Evolutionary conservation across 2,113 vertebrate genomes (phyloP).

Genomic region (Onychorhynchus coronatus): DNA sequence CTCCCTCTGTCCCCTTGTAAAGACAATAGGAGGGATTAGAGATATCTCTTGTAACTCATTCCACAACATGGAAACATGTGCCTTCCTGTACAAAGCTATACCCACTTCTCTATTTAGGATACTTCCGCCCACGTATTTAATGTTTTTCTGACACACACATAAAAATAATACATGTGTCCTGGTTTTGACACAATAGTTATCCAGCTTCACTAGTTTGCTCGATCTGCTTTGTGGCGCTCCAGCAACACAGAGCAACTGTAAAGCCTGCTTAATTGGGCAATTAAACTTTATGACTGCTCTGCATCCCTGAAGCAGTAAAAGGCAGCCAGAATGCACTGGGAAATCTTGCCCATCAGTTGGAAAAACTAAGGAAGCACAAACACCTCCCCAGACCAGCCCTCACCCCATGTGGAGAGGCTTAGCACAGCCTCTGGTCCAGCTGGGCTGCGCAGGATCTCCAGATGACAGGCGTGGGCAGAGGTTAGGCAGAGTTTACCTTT

Average conservation of each 20-base stretch:
- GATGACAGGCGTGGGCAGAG: background rate
- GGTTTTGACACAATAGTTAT: background rate
- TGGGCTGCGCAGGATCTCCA: rapidly evolving
- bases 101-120: background rate
- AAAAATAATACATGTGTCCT: background rate
- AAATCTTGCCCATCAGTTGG: background rate
- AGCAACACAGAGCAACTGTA: background rate
- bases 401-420: background rate
- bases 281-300: constrained; percentile 20
- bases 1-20: background rate
- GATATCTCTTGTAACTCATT: rapidly evolving
- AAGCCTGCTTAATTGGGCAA: constrained; percentile 5
- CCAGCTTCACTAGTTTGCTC: background rate
- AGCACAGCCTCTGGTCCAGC: background rate
- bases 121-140: background rate
- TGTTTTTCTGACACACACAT: background rate
- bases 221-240: background rate
- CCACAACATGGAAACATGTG: background rate
- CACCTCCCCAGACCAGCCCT: background rate
- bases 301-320: background rate
- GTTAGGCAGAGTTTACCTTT: background rate
- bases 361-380: background rate
- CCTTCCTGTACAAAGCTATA: background rate
- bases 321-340: background rate
- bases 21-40: background rate